These are phyloP conservation scores for Tethya wilhelma DNA, from an alignment of 37 sponge, comb jelly and placozoan genomes.

Conservation along the genomic window DNA sequence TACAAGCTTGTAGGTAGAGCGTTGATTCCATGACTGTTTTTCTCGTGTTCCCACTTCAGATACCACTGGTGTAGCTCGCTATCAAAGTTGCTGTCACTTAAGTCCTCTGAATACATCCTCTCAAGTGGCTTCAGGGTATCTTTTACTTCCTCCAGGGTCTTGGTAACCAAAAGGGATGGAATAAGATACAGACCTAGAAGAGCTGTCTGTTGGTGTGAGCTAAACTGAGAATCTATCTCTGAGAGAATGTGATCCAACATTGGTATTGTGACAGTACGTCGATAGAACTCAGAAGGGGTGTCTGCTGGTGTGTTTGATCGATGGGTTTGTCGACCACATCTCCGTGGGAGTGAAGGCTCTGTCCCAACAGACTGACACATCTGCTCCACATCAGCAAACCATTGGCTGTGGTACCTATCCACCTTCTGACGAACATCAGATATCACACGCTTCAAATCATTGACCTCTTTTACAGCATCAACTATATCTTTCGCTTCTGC, in stretches of 20 bases:
- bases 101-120: slow-evolving; percentile 34
- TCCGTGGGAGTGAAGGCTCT: no score
- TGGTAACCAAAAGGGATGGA: slow-evolving; percentile 14
- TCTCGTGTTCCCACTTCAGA: slow-evolving; percentile 24
- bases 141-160: neutral
- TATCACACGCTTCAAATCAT: slow-evolving; percentile 19
- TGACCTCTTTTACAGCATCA: slow-evolving; percentile 58
- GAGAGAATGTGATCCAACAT: slow-evolving; percentile 35
- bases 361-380: no score
- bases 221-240: slow-evolving; percentile 27
- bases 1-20: slow-evolving; percentile 8
- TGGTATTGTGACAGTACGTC: slow-evolving; percentile 32
- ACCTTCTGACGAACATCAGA: slow-evolving; percentile 38
- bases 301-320: no score
- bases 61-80: slow-evolving; percentile 50
- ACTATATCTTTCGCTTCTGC: slow-evolving; percentile 65
- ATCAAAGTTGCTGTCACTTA: slow-evolving; percentile 4
- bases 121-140: no score
- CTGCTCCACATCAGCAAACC: no score
- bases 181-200: slow-evolving; percentile 13
- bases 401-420: no score
- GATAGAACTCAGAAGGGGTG: slow-evolving; percentile 28
- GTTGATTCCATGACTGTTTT: slow-evolving; percentile 9
- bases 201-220: slow-evolving; percentile 48
- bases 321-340: no score